Evolutionary conservation across 2,797 vertebrate genomes (phyloP), one percentile per base, ranked within the genome.

Genomic region (Aselliscus stoliczkanus): DNA sequence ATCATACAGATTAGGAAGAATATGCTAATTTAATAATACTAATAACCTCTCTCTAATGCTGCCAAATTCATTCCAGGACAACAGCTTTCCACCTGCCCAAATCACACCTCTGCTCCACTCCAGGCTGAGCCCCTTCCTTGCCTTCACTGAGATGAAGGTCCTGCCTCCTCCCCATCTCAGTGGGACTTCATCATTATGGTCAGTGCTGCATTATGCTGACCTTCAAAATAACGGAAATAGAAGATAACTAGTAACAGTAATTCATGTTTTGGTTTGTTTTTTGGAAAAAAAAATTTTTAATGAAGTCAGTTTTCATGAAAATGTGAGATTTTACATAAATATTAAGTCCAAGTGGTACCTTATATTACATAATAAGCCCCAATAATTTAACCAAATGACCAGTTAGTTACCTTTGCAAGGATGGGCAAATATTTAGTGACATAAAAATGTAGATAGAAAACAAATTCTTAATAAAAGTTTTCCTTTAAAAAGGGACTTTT

Each of bases 1-100:
- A 60, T 56, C n/a, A 89, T 52, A 62, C 17, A 94, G 58, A 54
- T 42, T 39, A 79, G 50, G 21, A 88, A 83, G 37, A 87, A 90
- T 72, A 13, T 58, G 10, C 54, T 65, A 77, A 73, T 90, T 31
- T 52, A 94, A n/a, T 34, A 73, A 54, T 37, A 54, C 6, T 54
- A 60, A 2, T 75, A 67, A 37, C 50, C 70, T 67, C 44, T 83
- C n/a, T 76, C 83, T 21, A 76, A 31, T 64, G 82, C 42, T 54
- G 25, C 27, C 29, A 72, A 72, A 21, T 64, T 62, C 13, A 47
- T 50, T 84, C 60, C 44, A 75, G 64, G 31, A 56, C 79, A 93
- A 76, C 20, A 85, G 29, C 72, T 72, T 93, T 93, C 34, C 12
- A 44, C 34, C 31, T 76, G 23, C n/a, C n/a, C n/a, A 88, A 69